A percentile compares a stretch with the other conserved stretches of the same genome.
These are phyloP conservation scores for Galaxias olidus DNA, from an alignment of 2,797 vertebrate species.

Conservation along the genomic window DNA sequence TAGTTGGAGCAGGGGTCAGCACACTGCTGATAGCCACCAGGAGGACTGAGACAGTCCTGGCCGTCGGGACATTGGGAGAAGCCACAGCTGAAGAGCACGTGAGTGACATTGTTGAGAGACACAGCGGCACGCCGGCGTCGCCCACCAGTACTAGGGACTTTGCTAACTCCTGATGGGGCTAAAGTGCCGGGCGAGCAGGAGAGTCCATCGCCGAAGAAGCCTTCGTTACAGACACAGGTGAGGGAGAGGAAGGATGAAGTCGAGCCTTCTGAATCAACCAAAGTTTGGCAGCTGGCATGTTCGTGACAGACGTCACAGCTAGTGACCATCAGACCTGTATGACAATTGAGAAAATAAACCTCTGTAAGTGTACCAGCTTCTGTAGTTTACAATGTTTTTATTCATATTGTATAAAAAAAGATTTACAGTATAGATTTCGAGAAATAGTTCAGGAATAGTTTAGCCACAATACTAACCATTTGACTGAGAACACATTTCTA, in stretches of 20 bases:
- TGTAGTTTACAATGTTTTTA: too few relatives aligned
- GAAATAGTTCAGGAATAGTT: too few relatives aligned
- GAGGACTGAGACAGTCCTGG: slow-evolving; percentile 46
- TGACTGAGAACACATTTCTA: too few relatives aligned
- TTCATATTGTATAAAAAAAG: too few relatives aligned
- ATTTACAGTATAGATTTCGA: too few relatives aligned
- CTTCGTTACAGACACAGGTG: slow-evolving; percentile 64
- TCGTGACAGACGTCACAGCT: slow-evolving; percentile 51
- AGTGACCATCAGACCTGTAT: slow-evolving; percentile 32
- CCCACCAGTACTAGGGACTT: accelerated
- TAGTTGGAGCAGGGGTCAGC: slow-evolving; percentile 59
- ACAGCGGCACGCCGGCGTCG: not conserved
- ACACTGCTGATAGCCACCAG: slow-evolving; percentile 27
- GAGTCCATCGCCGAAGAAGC: slow-evolving; percentile 68
- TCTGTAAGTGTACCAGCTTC: too few relatives aligned
- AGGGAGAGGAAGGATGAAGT: not conserved
- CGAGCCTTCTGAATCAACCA: slow-evolving; percentile 15
- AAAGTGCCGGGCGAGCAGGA: slow-evolving; percentile 45
- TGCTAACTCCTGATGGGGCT: slow-evolving; percentile 32
- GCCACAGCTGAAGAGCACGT: slow-evolving; percentile 39
- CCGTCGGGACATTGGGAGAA: slow-evolving; percentile 35
- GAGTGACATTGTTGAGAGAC: not conserved
- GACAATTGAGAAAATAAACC: not conserved
- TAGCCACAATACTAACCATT: too few relatives aligned
- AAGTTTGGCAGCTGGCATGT: slow-evolving; percentile 41